Evolutionary conservation across 2,113 vertebrate species (phyloP).

Genomic region (Hemichromis elongatus): DNA sequence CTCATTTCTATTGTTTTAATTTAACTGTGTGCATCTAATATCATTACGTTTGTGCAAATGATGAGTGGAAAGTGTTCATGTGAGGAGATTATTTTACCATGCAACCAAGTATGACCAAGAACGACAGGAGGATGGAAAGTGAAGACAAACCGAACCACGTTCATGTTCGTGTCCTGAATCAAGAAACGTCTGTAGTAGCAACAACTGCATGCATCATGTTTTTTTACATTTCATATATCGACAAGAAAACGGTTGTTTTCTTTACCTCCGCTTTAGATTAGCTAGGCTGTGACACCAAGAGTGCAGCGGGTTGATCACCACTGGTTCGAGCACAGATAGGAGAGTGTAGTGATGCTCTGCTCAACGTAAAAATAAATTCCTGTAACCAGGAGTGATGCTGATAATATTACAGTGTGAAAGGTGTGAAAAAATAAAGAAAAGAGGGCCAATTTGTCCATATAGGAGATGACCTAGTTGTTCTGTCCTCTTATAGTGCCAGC

Average conservation of each 20-base stretch:
- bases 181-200: background rate
- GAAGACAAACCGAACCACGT: background rate
- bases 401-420: background rate
- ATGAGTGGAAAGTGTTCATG: background rate
- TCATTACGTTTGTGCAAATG: background rate
- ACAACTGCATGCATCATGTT: background rate
- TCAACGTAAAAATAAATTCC: background rate
- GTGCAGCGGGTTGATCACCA: background rate
- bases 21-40: background rate
- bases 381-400: background rate
- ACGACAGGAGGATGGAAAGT: rapidly evolving
- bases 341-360: background rate
- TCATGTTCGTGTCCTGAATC: rapidly evolving
- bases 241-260: background rate
- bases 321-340: background rate
- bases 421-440: background rate
- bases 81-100: background rate
- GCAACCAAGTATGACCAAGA: rapidly evolving
- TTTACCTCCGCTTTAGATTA: background rate
- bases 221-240: background rate
- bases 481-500: background rate
- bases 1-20: rapidly evolving
- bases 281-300: background rate
- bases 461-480: background rate
- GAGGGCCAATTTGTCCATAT: background rate